Percentiles rank a stretch among this genome's conserved stretches.
Evolutionary conservation across 2,113 vertebrate species (phyloP).

Genomic region (Anthoscopus minutus): DNA sequence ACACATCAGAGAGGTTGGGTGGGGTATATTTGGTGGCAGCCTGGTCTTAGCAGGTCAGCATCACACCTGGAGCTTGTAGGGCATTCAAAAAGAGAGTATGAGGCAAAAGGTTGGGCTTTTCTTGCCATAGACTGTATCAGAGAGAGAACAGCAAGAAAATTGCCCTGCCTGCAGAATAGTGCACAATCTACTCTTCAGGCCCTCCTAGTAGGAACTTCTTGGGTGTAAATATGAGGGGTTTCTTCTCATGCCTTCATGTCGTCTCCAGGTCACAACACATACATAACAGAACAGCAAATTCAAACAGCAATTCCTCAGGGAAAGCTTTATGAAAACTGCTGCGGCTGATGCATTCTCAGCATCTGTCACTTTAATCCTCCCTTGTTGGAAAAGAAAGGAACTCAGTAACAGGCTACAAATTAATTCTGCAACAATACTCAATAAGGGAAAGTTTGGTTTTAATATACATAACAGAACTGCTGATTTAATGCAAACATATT

Average conservation of each 20-base stretch:
- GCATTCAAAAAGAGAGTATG: not conserved
- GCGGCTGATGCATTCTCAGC: not conserved
- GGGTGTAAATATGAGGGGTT: not conserved
- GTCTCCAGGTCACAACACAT: not conserved
- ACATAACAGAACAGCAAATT: not conserved
- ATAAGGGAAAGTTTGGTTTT: not conserved
- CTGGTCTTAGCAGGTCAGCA: not conserved
- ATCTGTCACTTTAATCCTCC: not conserved
- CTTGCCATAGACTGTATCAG: not conserved
- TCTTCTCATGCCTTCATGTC: not conserved
- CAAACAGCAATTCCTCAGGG: not conserved
- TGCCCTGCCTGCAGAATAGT: not conserved
- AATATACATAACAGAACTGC: not conserved
- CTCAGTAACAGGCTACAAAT: not conserved
- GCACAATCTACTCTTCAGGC: not conserved
- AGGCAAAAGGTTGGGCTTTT: not conserved
- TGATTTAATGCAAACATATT: not conserved
- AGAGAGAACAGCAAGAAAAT: not conserved
- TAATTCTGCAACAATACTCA: conserved; percentile 13
- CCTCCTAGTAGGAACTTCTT: not conserved
- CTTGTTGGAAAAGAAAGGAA: not conserved
- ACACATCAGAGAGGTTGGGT: not conserved
- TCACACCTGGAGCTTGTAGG: not conserved
- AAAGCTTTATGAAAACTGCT: not conserved
- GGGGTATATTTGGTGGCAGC: not conserved